Percentiles rank a stretch among this genome's conserved stretches.
Evolutionary conservation across 2,113 vertebrate genomes (phyloP).

Genomic region (Porphyrio hochstetteri): DNA sequence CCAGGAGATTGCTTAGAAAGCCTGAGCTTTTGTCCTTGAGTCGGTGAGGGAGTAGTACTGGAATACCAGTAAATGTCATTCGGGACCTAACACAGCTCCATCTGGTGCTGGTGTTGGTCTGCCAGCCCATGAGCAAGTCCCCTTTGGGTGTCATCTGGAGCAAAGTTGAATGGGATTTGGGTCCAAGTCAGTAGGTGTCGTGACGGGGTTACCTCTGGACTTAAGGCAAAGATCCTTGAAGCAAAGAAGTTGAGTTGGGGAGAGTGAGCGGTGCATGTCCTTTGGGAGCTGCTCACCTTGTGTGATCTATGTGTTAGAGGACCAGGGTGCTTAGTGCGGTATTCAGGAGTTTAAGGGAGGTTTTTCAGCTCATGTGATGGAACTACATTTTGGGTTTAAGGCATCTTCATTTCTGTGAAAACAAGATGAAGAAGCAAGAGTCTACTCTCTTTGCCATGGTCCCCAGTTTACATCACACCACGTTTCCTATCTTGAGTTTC

Average conservation of each 20-base stretch:
- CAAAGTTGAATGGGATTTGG: background rate
- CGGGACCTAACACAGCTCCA: background rate
- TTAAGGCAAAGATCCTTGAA: background rate
- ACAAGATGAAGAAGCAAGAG: background rate
- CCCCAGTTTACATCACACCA: background rate
- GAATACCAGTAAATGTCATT: background rate
- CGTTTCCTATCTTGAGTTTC: background rate
- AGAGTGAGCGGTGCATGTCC: background rate
- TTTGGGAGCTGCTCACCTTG: background rate
- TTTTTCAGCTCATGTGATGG: background rate
- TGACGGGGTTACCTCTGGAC: background rate
- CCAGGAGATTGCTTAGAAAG: background rate
- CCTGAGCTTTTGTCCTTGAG: background rate
- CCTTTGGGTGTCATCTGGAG: background rate
- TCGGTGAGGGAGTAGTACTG: background rate
- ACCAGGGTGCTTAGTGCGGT: background rate
- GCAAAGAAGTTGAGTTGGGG: background rate
- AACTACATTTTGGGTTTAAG: background rate
- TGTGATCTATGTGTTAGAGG: background rate
- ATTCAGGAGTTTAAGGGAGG: background rate
- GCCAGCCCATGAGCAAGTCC: background rate
- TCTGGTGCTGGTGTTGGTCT: background rate
- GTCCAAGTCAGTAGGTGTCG: background rate
- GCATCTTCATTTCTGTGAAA: background rate
- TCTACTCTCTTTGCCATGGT: background rate